Percentiles rank a stretch among this genome's conserved stretches.
Evolutionary conservation across 2,113 vertebrate species (phyloP).

Genomic region (Ifrita kowaldi): DNA sequence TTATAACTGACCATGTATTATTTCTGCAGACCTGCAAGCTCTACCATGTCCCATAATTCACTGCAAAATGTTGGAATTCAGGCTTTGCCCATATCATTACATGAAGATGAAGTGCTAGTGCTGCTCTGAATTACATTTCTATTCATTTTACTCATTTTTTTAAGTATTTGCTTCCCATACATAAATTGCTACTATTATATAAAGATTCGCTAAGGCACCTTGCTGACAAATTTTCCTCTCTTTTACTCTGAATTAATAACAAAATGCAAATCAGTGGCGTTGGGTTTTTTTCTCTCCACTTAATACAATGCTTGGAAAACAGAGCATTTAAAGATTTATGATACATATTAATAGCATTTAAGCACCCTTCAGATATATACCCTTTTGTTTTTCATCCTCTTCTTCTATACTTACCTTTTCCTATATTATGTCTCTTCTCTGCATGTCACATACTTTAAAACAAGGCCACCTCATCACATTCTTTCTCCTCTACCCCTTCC

Average conservation of each 20-base stretch:
- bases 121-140: conserved; percentile 27
- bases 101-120: conserved; percentile 23
- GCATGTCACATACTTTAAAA: neutral
- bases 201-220: neutral
- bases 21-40: conserved; percentile 25
- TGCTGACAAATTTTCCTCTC: conserved; percentile 12
- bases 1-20: conserved; percentile 38
- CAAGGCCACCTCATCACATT: neutral
- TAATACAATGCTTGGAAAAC: conserved; percentile 15
- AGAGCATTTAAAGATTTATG: conserved; percentile 27
- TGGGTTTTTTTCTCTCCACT: neutral
- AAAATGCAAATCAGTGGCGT: conserved; percentile 47
- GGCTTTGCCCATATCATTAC: conserved; percentile 28
- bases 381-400: conserved; percentile 14
- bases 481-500: neutral
- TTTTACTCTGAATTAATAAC: conserved; percentile 49
- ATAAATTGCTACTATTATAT: conserved; percentile 37
- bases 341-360: conserved; percentile 25
- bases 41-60: conserved; percentile 53
- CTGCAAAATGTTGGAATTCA: conserved; percentile 8
- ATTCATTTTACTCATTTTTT: conserved; percentile 45
- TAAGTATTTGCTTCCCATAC: conserved; percentile 37
- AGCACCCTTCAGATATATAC: conserved; percentile 1
- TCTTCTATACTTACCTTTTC: neutral
- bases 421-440: neutral